These are phyloP conservation scores for Synergus laeviventris DNA, from an alignment of 2,888 invertebrate genomes.

Conservation along the genomic window DNA sequence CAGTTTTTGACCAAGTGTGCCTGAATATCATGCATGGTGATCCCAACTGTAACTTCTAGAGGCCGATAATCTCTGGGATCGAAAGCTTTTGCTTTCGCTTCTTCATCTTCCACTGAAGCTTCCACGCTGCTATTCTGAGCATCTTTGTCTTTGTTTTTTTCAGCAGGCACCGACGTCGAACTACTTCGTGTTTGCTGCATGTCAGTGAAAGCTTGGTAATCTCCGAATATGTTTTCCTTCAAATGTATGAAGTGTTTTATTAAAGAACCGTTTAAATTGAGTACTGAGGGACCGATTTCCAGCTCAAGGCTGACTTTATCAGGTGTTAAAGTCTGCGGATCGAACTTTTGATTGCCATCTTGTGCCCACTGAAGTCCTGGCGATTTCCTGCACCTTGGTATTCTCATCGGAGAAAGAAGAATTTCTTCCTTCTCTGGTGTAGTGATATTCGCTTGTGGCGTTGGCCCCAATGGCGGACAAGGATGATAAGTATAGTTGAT, in stretches of 20 bases:
- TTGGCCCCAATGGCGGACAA: slow-evolving; percentile 90
- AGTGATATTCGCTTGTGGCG: slow-evolving; percentile 93
- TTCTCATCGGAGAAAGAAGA: slow-evolving; percentile 92
- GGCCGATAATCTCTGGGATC: slow-evolving; percentile 94
- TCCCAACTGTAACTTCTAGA: slow-evolving; percentile 92
- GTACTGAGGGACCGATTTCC: slow-evolving; percentile 95
- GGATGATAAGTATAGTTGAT: slow-evolving; percentile 96
- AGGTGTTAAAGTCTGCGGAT: slow-evolving; percentile 89
- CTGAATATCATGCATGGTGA: slow-evolving; percentile 96
- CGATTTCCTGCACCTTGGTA: slow-evolving; percentile 87
- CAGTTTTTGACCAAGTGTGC: slow-evolving; percentile 96
- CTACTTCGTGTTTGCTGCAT: slow-evolving; percentile 84
- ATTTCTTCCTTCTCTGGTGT: slow-evolving; percentile 97
- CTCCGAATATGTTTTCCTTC: slow-evolving; percentile 98
- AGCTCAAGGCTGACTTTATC: slow-evolving; percentile 95
- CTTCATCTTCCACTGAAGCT: slow-evolving; percentile 82
- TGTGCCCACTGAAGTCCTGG: slow-evolving; percentile 83
- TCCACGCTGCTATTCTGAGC: slow-evolving; percentile 75
- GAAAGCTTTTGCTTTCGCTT: slow-evolving; percentile 80
- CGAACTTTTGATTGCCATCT: slow-evolving; percentile 86
- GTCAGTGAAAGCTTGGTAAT: slow-evolving; percentile 95
- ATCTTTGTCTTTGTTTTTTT: slow-evolving; percentile 69
- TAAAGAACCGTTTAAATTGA: slow-evolving; percentile 94
- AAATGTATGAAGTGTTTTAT: slow-evolving; percentile 92
- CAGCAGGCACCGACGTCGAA: slow-evolving; percentile 73